Evolutionary conservation across 1,140 invertebrate genomes (phyloP), one percentile per base, ranked within the genome.

Genomic region (Bombyx mandarina): DNA sequence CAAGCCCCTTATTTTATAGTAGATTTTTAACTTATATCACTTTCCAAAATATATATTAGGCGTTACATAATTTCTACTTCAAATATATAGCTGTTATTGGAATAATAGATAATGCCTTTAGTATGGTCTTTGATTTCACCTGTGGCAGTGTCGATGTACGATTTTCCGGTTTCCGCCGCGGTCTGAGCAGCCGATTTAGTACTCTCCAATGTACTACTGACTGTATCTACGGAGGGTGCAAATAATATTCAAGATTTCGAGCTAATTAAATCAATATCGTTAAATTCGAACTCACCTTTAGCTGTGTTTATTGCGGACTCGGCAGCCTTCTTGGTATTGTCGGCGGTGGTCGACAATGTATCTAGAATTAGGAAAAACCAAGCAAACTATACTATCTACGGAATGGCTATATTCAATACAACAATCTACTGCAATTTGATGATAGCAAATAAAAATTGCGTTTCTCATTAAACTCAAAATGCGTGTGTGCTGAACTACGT

Each of bases 321-420:
- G 2, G 81, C 79, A 8, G 78, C 73, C 58, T 80, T 87, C 66
- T 80, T 85, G 47, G 84, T 79, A 54, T 78, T 85, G 55, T 85
- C 84, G 57, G 73, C 75, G 44, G 82, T 77, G 12, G 76, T 77
- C n/a, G 79, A 68, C 46, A 87, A 9, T 60, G 82, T 84, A 66
- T 87, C 84, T 87, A 83, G 7, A 65, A 63, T 65, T 64, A 65
- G 55, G 64, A 68, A 52, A 56, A 47, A 63, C 43, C 45, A 52
- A 55, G 60, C 56, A 52, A 35, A 5, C 26, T 35, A 5, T 35
- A 35, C 26, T 35, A 35, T 35, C 26, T 35, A 35, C 26, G 26
- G 2, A 35, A 18, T 18, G 12, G 12, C 12, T 18, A 35, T 35
- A 35, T 5, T 35, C 26, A 35, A 5, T 35, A 2, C 26, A 35